Base-by-base conservation (phyloP, 2,113 vertebrate genomes). In the Xyliphius kryptos region DNA sequence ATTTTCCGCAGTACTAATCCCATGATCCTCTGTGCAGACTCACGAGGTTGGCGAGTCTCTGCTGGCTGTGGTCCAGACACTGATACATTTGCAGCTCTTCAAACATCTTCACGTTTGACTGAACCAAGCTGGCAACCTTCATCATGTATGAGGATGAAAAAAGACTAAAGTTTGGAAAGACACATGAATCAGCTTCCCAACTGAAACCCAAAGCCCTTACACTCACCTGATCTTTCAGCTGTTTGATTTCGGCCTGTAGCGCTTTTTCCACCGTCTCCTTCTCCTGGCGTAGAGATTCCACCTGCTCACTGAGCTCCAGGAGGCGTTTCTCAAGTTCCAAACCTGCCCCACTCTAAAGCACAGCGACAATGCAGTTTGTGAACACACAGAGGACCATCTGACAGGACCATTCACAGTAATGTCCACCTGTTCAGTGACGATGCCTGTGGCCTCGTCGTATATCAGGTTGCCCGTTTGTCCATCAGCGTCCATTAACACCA, bases 241-340 rank as follows among this genome's bases (percentile, higher is more conserved):
- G 71, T 37, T 67, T 56, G 4, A 75, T 72, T 59, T 79, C 76
- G 11, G 67, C 41, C 19, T 43, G 48, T 1, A 73, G 49, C 52
- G 53, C 71, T 26, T 71, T 75, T 70, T 81, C 80, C 63, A 70
- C 68, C 13, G 49, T 68, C 6, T 76, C 67, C 57, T 80, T 81
- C 54, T 74, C 75, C 5, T 49, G 57, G 15, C 37, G 37, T 16
- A 77, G 61, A 13, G 16, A 2, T 32, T 60, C 63, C 3, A 67
- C 72, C 64, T 78, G 73, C 38, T 72, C 77, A 43, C 69, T 76
- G 4, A 79, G 53, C 17, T 79, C 80, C 17, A 79, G 46, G 1
- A 82, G 50, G 38, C 72, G 78, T 50, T 75, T 79, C 59, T 73
- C 68, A 15, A 77, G 56, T 46, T 61, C 67, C 56, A 70, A 52